Conservation (phyloP, 2,888 invertebrate genomes). For the Morinoia aosen region DNA sequence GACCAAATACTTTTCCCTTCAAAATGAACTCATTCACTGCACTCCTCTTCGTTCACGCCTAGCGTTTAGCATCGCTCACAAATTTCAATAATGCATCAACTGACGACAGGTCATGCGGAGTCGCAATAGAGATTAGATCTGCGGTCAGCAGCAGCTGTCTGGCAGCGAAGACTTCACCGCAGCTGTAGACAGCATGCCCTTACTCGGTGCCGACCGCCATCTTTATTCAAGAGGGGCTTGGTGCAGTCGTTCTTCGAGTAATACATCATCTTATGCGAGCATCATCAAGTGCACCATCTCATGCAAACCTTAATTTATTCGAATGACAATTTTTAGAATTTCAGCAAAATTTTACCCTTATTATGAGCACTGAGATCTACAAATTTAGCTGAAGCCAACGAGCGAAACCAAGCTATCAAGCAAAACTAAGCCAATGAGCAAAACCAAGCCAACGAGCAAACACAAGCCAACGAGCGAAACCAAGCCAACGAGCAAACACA, state of each 20-base stretch:
- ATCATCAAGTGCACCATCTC: too few species aligned
- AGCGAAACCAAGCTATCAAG: too few species aligned
- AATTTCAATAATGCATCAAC: not conserved
- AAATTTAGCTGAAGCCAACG: too few species aligned
- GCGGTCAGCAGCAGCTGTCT: not conserved
- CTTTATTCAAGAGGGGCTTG: not conserved
- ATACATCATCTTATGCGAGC: too few species aligned
- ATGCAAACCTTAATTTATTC: too few species aligned
- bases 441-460: too few species aligned
- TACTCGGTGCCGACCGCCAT: not conserved
- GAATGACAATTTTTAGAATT: too few species aligned
- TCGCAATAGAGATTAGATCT: not conserved
- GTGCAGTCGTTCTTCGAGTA: not conserved
- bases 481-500: too few species aligned
- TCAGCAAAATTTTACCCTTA: too few species aligned
- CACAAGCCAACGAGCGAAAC: too few species aligned
- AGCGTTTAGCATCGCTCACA: not conserved
- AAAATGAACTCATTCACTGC: not conserved
- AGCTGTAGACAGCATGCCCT: not conserved
- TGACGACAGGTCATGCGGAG: not conserved
- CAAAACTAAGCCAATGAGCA: too few species aligned
- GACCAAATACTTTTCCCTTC: not conserved
- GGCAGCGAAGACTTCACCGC: not conserved
- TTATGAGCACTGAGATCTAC: too few species aligned
- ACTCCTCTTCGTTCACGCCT: not conserved